Base-by-base conservation (phyloP, 2,113 vertebrate species). In the Ia io region DNA sequence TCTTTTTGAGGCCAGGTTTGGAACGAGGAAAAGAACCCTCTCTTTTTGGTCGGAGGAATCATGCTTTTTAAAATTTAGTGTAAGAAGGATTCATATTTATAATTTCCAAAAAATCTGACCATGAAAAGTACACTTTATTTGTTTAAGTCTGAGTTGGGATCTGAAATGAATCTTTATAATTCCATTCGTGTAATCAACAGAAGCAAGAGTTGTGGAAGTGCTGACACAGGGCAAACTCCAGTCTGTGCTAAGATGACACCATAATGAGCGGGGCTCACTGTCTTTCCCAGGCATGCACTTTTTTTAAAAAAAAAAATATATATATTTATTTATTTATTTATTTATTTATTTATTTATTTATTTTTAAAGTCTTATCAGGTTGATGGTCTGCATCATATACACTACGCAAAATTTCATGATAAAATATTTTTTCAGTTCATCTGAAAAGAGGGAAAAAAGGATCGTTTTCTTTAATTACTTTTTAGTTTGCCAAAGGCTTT, bases 401-500 rank as follows among this genome's bases (percentile, higher is more conserved):
- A 96, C 84, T 95, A 88, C 76, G 95, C 51, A 98, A 97, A 97
- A 74, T 69, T 96, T 94, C 56, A 67, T 79, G 84, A 95, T 91
- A 83, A 97, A 97, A 95, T 95, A 95, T 92, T 94, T 95, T 86
- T 86, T 56, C 22, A 89, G 32, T 96, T 97, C 80, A 92, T 90
- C 76, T 90, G 61, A 93, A 96, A 97, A 94, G 6, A 76, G 22
- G 90, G 42, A 6, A 74, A 61, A 53, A 32, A 76, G 40, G 9
- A 97, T 97, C 0, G 59, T 53, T 97, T 97, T 97, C 44, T 95
- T 96, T 97, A 97, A 96, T 98, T 96, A 97, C 84, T 85, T 95
- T 85, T 84, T 70, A 69, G 56, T 96, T 97, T 96, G 88, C 91
- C 90, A 95, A 98, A 97, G 95, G n/a, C 71, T 96, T 98, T 95